Conservation (phyloP, 2,888 invertebrate species). For the Thymelicus acteon region DNA sequence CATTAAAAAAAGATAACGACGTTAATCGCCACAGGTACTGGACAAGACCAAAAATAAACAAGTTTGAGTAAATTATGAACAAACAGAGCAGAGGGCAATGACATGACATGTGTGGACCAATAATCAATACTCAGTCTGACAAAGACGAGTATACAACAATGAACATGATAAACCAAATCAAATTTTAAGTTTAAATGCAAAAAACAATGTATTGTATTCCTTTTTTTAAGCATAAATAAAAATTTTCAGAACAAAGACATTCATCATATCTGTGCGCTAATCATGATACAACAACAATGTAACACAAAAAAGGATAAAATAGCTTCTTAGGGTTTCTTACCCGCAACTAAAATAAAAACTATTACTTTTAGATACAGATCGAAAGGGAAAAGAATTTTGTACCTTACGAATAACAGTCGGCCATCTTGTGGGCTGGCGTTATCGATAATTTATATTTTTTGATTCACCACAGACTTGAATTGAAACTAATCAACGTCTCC, state of each 20-base stretch:
- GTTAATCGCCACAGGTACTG: not conserved
- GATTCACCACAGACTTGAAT: conserved; percentile 62
- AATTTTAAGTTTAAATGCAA: conserved; percentile 41
- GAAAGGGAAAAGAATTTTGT: conserved; percentile 63
- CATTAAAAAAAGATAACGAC: conserved; percentile 7
- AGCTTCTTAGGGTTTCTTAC: conserved; percentile 31
- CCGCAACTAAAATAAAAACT: conserved; percentile 38
- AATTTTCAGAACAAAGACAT: conserved; percentile 69
- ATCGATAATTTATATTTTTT: conserved; percentile 74
- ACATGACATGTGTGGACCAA: conserved; percentile 40
- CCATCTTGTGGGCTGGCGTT: conserved; percentile 84
- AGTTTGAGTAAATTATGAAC: conserved; percentile 21
- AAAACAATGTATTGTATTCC: conserved; percentile 40
- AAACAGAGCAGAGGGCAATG: conserved; percentile 31
- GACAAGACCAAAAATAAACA: conserved; percentile 29
- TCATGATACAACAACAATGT: conserved; percentile 41
- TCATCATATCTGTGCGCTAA: conserved; percentile 40
- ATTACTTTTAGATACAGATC: conserved; percentile 29
- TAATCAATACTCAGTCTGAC: conserved; percentile 46
- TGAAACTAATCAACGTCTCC: conserved; percentile 55
- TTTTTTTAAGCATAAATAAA: conserved; percentile 53
- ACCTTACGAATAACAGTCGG: conserved; percentile 84
- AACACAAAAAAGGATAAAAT: conserved; percentile 46
- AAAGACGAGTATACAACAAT: conserved; percentile 43
- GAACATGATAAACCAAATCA: conserved; percentile 43